Percentiles rank a stretch among this genome's conserved stretches.
Conservation (phyloP, 2,888 invertebrate species). For the Fissipunctia ypsillon region DNA sequence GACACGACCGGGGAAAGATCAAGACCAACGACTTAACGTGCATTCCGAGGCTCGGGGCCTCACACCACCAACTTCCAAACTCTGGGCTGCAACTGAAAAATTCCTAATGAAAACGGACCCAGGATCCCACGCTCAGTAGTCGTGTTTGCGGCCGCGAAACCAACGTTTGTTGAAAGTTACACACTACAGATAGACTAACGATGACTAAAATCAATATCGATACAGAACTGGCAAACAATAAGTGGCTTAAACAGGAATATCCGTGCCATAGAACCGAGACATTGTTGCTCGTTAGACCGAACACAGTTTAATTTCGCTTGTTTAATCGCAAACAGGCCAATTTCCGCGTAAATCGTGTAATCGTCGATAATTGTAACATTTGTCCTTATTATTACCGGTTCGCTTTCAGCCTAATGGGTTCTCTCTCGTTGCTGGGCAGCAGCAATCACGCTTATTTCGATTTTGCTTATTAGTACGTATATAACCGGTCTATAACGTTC, state of each 20-base stretch:
- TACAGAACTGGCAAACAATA: slow-evolving; percentile 38
- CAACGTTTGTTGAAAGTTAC: no score
- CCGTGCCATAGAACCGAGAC: slow-evolving; percentile 67
- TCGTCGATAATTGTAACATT: slow-evolving; percentile 83
- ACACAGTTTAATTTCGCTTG: slow-evolving; percentile 86
- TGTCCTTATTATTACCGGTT: slow-evolving; percentile 81
- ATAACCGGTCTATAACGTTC: no score
- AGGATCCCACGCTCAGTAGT: neutral
- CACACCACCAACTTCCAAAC: neutral
- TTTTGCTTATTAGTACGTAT: slow-evolving; percentile 55
- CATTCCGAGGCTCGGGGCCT: neutral
- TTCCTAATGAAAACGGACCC: neutral
- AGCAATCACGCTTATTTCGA: slow-evolving; percentile 67
- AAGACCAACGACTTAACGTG: neutral
- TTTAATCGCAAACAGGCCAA: slow-evolving; percentile 83
- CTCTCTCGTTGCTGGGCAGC: slow-evolving; percentile 65
- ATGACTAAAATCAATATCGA: slow-evolving; percentile 5
- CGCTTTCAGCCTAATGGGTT: slow-evolving; percentile 69
- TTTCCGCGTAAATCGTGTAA: slow-evolving; percentile 80
- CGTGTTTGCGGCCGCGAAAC: neutral
- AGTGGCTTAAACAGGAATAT: slow-evolving; percentile 54
- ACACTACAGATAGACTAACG: neutral
- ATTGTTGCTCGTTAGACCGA: slow-evolving; percentile 82
- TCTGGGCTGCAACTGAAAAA: neutral
- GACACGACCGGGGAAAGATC: no score